phyloP scores from a whole-genome alignment of 1,140 invertebrate species.

The Leptinotarsa undecemlineata region DNA sequence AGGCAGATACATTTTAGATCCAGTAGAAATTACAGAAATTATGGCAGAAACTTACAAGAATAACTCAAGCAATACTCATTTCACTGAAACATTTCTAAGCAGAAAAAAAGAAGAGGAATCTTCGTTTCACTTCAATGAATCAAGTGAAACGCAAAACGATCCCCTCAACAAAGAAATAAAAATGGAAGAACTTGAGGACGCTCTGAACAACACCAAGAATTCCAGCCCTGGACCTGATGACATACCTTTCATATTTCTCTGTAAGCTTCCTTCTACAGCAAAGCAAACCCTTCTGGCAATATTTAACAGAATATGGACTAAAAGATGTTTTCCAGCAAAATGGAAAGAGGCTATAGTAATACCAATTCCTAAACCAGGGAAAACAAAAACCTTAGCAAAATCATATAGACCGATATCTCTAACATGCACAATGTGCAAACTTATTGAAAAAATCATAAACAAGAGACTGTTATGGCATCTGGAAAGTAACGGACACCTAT shows the following conservation, averaged over 20 bases:
- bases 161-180: not conserved
- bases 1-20: not conserved
- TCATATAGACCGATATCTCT: conserved; percentile 32
- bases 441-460: conserved; percentile 32
- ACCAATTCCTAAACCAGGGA: conserved; percentile 23
- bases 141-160: not conserved
- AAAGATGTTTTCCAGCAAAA: conserved; percentile 1
- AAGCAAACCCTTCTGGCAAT: not conserved
- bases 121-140: no score
- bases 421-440: conserved; percentile 32
- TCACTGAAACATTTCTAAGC: not conserved
- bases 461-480: conserved; percentile 20
- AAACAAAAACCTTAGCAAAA: not conserved
- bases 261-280: conserved; percentile 4
- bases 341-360: conserved; percentile 21
- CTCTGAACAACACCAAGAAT: not conserved
- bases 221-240: conserved; percentile 12
- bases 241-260: conserved; percentile 22
- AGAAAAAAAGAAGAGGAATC: no score
- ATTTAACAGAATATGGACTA: conserved; percentile 6
- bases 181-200: not conserved
- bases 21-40: not conserved
- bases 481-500: conserved; percentile 22
- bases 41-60: not conserved
- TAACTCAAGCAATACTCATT: not conserved